phyloP scores from a whole-genome alignment of 2,113 vertebrate genomes.

The Equus quagga region DNA sequence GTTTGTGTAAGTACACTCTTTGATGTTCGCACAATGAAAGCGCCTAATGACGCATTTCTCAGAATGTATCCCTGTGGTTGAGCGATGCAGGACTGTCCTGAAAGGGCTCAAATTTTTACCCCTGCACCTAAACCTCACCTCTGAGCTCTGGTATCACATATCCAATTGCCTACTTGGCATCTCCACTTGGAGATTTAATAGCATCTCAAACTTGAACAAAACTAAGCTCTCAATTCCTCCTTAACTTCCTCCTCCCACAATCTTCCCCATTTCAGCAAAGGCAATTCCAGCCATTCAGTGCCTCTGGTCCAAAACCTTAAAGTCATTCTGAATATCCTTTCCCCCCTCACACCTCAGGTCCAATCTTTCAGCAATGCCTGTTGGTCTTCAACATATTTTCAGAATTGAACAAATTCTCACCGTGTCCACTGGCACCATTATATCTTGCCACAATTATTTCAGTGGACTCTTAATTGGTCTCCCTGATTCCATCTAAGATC shows the following conservation, averaged over 20 bases:
- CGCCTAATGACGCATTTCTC: too few relatives aligned
- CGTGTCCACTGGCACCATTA: not conserved
- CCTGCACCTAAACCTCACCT: too few relatives aligned
- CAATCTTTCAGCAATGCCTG: not conserved
- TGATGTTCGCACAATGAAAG: too few relatives aligned
- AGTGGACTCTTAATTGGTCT: not conserved
- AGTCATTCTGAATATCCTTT: not conserved
- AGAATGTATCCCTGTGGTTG: too few relatives aligned
- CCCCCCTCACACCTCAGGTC: not conserved
- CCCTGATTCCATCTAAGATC: not conserved
- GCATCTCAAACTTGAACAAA: not conserved
- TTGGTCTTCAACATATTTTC: not conserved
- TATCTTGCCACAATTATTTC: not conserved
- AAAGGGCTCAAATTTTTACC: not conserved
- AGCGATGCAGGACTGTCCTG: not conserved
- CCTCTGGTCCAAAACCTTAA: not conserved
- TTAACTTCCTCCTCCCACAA: not conserved
- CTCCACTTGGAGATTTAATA: not conserved
- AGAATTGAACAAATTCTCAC: not conserved
- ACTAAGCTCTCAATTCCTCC: not conserved
- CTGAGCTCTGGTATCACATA: not conserved
- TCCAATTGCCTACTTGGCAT: not conserved
- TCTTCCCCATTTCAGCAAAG: not conserved
- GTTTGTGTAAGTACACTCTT: too few relatives aligned
- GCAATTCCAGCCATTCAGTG: not conserved